Evolutionary conservation across 2,113 vertebrate genomes (phyloP).

Genomic region (Barnardius zonarius): DNA sequence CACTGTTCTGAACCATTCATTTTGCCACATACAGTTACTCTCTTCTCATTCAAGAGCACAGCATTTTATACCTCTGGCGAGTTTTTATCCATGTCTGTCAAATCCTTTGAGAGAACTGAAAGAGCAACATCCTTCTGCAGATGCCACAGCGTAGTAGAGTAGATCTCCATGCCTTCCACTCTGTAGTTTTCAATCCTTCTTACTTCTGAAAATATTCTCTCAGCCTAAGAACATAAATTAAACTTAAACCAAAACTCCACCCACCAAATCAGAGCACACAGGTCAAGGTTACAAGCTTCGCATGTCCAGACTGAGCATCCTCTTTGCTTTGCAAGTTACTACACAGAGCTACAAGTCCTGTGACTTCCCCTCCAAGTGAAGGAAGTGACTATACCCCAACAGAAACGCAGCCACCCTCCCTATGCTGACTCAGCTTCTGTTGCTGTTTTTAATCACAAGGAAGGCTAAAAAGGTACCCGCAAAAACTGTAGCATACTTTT

Average conservation of each 20-base stretch:
- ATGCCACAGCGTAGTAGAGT: slow-evolving; percentile 97
- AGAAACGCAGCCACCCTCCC: neutral
- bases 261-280: neutral
- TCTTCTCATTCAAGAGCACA: neutral
- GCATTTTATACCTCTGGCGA: slow-evolving; percentile 86
- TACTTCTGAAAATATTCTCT: slow-evolving; percentile 94
- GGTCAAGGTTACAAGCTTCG: neutral
- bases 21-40: neutral
- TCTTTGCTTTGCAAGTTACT: neutral
- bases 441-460: neutral
- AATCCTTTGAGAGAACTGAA: slow-evolving; percentile 95
- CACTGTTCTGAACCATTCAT: neutral
- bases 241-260: neutral
- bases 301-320: neutral
- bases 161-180: slow-evolving; percentile 98
- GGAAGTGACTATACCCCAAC: neutral
- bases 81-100: slow-evolving; percentile 99
- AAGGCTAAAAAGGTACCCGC: neutral
- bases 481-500: neutral
- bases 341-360: neutral
- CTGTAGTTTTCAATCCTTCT: slow-evolving; percentile 93
- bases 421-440: neutral
- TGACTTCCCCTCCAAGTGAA: neutral
- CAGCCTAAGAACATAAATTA: slow-evolving; percentile 78
- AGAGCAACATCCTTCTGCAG: slow-evolving; percentile 97